A percentile compares a stretch with the other conserved stretches of the same genome.
Evolutionary conservation across 2,888 invertebrate genomes (phyloP).

Genomic region (Mythimna pallens): DNA sequence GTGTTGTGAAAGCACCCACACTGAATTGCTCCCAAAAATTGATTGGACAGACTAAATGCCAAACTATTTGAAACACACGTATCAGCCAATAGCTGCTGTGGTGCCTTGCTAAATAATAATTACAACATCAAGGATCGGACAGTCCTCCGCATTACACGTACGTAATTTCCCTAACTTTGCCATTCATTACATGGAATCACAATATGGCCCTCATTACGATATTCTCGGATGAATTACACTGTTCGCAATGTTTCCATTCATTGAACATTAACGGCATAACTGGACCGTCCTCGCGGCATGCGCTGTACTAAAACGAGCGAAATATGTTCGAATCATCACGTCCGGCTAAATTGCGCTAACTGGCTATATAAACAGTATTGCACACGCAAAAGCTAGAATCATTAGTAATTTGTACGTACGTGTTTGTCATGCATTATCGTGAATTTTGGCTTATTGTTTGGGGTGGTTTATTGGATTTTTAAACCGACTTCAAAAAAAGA

Average conservation of each 20-base stretch:
- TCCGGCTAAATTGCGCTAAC: conserved; percentile 50
- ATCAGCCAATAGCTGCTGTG: no score
- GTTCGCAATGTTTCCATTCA: conserved; percentile 41
- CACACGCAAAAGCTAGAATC: conserved; percentile 44
- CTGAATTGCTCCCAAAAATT: no score
- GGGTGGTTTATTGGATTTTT: not conserved
- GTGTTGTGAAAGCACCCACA: no score
- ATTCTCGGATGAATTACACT: conserved; percentile 53
- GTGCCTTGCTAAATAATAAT: no score
- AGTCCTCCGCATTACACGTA: not conserved
- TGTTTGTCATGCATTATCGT: conserved; percentile 15
- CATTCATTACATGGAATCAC: conserved; percentile 31
- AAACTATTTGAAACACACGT: no score
- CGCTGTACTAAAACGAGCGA: conserved; percentile 36
- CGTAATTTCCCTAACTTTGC: not conserved
- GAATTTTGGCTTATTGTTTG: conserved; percentile 5
- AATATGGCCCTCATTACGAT: conserved; percentile 46
- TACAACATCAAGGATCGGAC: not conserved
- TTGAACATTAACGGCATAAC: conserved; percentile 50
- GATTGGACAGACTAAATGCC: no score
- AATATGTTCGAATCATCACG: conserved; percentile 55
- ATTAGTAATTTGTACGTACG: conserved; percentile 47
- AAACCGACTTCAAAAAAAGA: not conserved
- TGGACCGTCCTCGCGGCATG: conserved; percentile 19
- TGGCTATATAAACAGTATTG: conserved; percentile 45